Conservation (phyloP, 2,888 invertebrate genomes). For the Melanotus villosus region DNA sequence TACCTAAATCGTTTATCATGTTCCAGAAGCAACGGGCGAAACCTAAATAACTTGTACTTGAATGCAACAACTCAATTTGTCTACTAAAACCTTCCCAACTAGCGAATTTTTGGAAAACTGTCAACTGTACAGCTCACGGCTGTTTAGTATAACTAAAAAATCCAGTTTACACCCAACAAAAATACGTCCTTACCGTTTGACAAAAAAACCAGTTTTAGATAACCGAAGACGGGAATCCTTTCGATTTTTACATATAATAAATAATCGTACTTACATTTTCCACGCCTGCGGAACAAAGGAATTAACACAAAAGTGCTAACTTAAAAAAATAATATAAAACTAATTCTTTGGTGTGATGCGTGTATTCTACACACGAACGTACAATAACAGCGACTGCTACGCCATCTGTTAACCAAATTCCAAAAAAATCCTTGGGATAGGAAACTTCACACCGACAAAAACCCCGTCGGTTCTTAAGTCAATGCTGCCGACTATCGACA, state of each 20-base stretch:
- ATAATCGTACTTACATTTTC: conserved; percentile 32
- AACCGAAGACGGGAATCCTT: neutral
- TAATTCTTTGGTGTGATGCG: conserved; percentile 43
- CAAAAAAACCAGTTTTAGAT: conserved; percentile 33
- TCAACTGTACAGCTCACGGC: conserved; percentile 59
- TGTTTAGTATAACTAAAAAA: conserved; percentile 60
- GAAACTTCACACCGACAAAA: neutral
- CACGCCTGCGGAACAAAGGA: conserved; percentile 18
- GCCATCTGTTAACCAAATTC: conserved; percentile 20
- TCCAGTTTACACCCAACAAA: conserved; percentile 63
- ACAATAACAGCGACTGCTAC: conserved; percentile 25
- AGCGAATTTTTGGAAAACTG: conserved; percentile 55
- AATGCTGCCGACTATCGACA: conserved; percentile 1
- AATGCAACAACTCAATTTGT: conserved; percentile 27
- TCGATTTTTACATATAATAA: neutral
- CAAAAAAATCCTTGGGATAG: no score
- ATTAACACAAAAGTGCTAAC: conserved; percentile 36
- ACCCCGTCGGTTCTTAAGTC: neutral
- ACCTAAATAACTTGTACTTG: conserved; percentile 23
- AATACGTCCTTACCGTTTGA: conserved; percentile 36
- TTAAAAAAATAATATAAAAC: conserved; percentile 40
- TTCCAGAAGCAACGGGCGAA: conserved; percentile 31
- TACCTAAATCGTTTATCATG: conserved; percentile 55
- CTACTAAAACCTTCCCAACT: conserved; percentile 31
- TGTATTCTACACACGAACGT: conserved; percentile 31